Base-by-base conservation (phyloP, 1,140 invertebrate species). In the Samia ricini region DNA sequence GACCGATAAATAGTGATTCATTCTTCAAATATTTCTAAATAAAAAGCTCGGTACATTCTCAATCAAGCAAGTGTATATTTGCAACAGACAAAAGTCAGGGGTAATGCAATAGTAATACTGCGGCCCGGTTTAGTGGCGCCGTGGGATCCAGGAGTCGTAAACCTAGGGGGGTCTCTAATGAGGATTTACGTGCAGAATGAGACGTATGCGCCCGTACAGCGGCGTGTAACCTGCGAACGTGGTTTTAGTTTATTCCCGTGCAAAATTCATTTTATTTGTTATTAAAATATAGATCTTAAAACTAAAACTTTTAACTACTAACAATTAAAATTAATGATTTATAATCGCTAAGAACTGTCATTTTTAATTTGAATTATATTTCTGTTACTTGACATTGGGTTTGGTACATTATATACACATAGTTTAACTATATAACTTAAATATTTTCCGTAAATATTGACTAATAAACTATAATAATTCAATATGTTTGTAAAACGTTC, bases 71-170 rank as follows among this genome's bases (percentile, higher is more conserved):
- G 33, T 42, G 33, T 42, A 10, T 42, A 15, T 12, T 15, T 42
- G 54, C 42, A n/a, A n/a, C n/a, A 26, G 61, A 69, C 65, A 69
- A 69, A 73, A 83, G 81, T 77, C 78, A 71, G 76, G 74, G 83
- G 75, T 80, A 76, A 78, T 75, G 75, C 83, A 82, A 75, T 68
- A 72, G 77, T 82, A 81, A 79, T 78, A 76, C 63, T 51, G 65
- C 60, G 60, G 76, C 70, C 71, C 33, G 76, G 68, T 85, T 88
- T 88, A 88, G 76, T 80, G 74, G 64, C 83, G 79, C 78, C 74
- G 58, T 75, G 82, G 83, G 85, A 83, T 72, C 33, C 75, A 58
- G 66, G 56, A 54, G 64, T 76, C 82, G 75, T 86, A 84, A 82
- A 83, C 65, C 65, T 61, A 48, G 70, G 72, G 74, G 83, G 71